Evolutionary conservation across 2,888 invertebrate species (phyloP).

Genomic region (Troides aeacus): DNA sequence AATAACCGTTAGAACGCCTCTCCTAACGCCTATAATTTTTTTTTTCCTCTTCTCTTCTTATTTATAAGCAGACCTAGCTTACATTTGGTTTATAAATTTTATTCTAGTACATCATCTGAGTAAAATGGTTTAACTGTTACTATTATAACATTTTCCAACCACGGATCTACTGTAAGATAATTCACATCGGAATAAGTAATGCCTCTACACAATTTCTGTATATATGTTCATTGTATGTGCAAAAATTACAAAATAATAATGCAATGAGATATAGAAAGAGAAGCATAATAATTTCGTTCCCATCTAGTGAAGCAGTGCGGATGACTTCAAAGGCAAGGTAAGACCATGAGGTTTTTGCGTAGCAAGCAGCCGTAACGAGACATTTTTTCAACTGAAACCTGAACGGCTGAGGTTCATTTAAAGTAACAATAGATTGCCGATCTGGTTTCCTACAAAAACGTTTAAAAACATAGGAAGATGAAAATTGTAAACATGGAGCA

Average conservation of each 20-base stretch:
- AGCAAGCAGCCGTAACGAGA: slow-evolving; percentile 18
- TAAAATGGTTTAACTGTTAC: too few relatives aligned
- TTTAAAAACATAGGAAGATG: slow-evolving; percentile 23
- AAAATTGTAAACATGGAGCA: slow-evolving; percentile 2
- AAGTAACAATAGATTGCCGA: slow-evolving; percentile 11
- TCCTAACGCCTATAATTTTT: too few relatives aligned
- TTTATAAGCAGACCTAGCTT: too few relatives aligned
- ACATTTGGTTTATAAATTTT: too few relatives aligned
- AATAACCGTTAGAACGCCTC: too few relatives aligned
- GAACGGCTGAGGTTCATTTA: slow-evolving; percentile 11
- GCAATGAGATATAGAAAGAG: not conserved
- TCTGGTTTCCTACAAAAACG: slow-evolving; percentile 19
- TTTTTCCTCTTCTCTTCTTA: too few relatives aligned
- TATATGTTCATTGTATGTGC: too few relatives aligned
- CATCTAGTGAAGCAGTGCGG: slow-evolving; percentile 20
- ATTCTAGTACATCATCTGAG: too few relatives aligned
- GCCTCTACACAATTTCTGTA: too few relatives aligned
- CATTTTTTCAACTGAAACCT: slow-evolving; percentile 20
- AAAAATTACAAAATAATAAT: not conserved
- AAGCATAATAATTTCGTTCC: slow-evolving; percentile 7
- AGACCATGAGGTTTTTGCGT: slow-evolving; percentile 23
- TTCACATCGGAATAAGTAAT: too few relatives aligned
- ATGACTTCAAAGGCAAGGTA: slow-evolving; percentile 19
- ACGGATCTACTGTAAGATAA: too few relatives aligned
- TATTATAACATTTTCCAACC: too few relatives aligned